Evolutionary conservation across 1,140 invertebrate genomes (phyloP).

Genomic region (Conopomorpha cramerella): DNA sequence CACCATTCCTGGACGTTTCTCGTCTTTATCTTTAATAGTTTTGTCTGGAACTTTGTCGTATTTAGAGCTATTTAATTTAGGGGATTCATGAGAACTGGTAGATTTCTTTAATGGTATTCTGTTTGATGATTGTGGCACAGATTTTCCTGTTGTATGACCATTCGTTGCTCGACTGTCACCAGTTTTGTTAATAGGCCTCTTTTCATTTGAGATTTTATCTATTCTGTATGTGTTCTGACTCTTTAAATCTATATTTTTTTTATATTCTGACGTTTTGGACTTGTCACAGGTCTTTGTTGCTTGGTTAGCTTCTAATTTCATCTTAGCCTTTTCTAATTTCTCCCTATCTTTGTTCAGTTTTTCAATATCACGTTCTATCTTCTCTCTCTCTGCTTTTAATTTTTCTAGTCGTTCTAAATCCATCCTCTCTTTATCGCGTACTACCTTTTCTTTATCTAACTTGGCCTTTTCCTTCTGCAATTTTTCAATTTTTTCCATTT

Average conservation of each 20-base stretch:
- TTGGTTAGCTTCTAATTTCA: slow-evolving; percentile 25
- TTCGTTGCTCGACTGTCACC: no score
- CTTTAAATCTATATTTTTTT: slow-evolving; percentile 48
- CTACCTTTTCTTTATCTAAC: slow-evolving; percentile 6
- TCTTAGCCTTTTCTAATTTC: slow-evolving; percentile 38
- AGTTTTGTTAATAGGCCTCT: slow-evolving; percentile 17
- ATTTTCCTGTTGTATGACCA: no score
- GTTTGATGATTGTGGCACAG: no score
- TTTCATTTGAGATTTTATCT: slow-evolving; percentile 40
- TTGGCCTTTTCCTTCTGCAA: slow-evolving; percentile 12
- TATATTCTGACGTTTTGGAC: slow-evolving; percentile 25
- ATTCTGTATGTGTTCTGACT: slow-evolving; percentile 49
- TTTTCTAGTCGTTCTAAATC: slow-evolving; percentile 37
- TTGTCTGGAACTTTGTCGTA: no score
- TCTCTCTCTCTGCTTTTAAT: slow-evolving; percentile 40
- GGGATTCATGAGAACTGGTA: slow-evolving; percentile 13
- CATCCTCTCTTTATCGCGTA: slow-evolving; percentile 9
- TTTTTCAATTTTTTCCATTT: slow-evolving; percentile 20
- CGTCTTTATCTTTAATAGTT: no score
- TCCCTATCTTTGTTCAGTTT: slow-evolving; percentile 34
- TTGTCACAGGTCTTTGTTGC: slow-evolving; percentile 9
- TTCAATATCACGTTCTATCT: slow-evolving; percentile 41
- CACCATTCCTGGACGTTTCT: slow-evolving; percentile 18
- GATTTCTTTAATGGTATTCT: no score
- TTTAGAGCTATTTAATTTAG: slow-evolving; percentile 24